Percentiles rank a stretch among this genome's conserved stretches.
These are phyloP conservation scores for Neolamprologus hecqui DNA, from an alignment of 2,113 vertebrate species.

Conservation along the genomic window DNA sequence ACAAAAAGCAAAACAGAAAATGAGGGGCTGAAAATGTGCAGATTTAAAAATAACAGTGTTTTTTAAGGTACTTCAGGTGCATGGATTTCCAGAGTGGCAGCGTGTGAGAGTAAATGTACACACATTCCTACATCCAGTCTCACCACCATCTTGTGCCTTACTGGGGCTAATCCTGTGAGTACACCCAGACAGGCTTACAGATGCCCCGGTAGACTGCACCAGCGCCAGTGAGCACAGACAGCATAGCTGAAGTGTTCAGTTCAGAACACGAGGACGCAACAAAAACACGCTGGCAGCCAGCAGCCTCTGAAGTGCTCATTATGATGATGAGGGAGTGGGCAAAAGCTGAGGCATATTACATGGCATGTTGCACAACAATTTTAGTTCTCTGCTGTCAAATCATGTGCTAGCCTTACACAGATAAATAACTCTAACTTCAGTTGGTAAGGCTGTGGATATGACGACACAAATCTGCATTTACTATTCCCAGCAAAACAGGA, in stretches of 20 bases:
- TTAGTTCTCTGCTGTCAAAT: background rate
- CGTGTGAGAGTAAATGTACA: background rate
- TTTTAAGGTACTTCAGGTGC: background rate
- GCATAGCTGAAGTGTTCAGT: background rate
- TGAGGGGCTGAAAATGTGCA: slow-evolving; percentile 2
- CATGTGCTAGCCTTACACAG: background rate
- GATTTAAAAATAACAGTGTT: slow-evolving; percentile 4
- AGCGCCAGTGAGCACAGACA: background rate
- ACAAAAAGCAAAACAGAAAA: background rate
- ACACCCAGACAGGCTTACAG: slow-evolving; percentile 28
- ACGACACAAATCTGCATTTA: background rate
- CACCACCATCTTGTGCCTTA: slow-evolving; percentile 16
- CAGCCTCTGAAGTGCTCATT: slow-evolving; percentile 22
- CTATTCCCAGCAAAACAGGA: background rate
- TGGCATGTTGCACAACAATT: background rate
- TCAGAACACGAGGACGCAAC: background rate
- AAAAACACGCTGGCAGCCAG: slow-evolving; percentile 22
- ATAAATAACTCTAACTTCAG: background rate
- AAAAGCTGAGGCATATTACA: slow-evolving; percentile 10
- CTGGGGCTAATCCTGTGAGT: slow-evolving; percentile 36
- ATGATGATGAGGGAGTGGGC: slow-evolving; percentile 15
- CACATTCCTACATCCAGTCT: background rate
- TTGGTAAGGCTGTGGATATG: background rate
- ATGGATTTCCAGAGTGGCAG: background rate
- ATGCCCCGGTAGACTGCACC: slow-evolving; percentile 14